Base-by-base conservation (phyloP, 1,140 invertebrate genomes). In the Scaptomyza hsui region DNA sequence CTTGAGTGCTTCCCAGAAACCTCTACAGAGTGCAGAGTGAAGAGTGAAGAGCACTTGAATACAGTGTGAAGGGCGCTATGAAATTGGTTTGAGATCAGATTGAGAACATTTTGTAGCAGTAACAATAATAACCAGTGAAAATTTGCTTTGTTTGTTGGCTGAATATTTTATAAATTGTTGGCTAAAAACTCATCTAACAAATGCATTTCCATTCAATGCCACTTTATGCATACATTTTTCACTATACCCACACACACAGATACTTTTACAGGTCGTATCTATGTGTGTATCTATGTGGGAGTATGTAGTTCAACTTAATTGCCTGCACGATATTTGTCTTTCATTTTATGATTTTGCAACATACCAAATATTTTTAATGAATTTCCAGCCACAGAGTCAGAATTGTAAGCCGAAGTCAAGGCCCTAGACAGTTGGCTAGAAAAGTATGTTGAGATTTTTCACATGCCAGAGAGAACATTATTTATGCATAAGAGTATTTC, bases 401-500 rank as follows among this genome's bases (percentile, higher is more conserved):
- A 13, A 21, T 2, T 2, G 48, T 13, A 16, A 51, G n/a, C 49
- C 3, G 12, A 18, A 59, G 29, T 24, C 61, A 60, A 41, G 49
- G 16, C 37, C 42, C 32, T 29, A 63, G 48, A 60, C 72, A 63
- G 67, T 72, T 79, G 80, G 72, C 59, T 18, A 70, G 59, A 63
- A 61, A 83, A 69, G 62, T 76, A 76, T 10, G 60, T 69, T 69
- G 35, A 32, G 52, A 62, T 68, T 79, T 70, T 67, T 49, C 49
- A 21, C 53, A 49, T 71, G 51, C 45, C 47, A n/a, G 32, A 64
- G 35, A 42, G 26, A 21, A 37, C 61, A 82, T 82, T 56, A 75
- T 82, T 82, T 82, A 82, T 82, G 76, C 74, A 82, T 82, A 70
- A 75, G 64, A 78, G 32, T 37, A 74, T 63, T 63, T 55, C 52